These are phyloP conservation scores for Pegoplata infirma DNA, from an alignment of 2,888 invertebrate genomes.

Conservation along the genomic window DNA sequence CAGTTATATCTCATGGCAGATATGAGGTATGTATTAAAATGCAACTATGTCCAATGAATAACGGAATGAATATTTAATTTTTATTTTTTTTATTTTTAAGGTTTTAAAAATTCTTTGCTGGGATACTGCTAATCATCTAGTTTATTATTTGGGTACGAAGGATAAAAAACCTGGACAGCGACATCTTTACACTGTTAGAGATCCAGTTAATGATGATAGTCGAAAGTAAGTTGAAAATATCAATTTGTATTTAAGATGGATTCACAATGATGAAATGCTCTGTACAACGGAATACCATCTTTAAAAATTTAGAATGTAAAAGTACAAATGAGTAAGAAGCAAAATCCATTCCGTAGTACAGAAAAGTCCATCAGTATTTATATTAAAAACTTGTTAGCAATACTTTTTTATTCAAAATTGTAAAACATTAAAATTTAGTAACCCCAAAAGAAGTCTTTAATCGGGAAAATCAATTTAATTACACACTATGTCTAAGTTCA, in stretches of 20 bases:
- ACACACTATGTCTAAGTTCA: no score
- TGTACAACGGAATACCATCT: no score
- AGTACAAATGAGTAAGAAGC: no score
- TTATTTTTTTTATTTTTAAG: slow-evolving; percentile 64
- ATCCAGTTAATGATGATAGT: slow-evolving; percentile 84
- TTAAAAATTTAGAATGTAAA: no score
- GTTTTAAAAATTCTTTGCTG: slow-evolving; percentile 86
- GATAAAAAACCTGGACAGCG: slow-evolving; percentile 90
- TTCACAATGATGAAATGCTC: neutral
- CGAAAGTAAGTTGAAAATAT: slow-evolving; percentile 79
- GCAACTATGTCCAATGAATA: neutral
- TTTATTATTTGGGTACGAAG: slow-evolving; percentile 88
- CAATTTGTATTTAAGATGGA: neutral
- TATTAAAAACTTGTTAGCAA: no score
- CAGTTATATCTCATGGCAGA: slow-evolving; percentile 90
- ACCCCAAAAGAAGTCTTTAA: no score
- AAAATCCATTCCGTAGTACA: no score
- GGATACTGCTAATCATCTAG: slow-evolving; percentile 90
- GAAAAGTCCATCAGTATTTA: no score
- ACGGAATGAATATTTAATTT: neutral
- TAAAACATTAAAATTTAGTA: no score
- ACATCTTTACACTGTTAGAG: slow-evolving; percentile 92
- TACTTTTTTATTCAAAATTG: no score
- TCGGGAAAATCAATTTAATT: no score
- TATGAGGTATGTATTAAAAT: slow-evolving; percentile 83